Conservation (phyloP, 2,113 vertebrate genomes). For the Mormoops blainvillei region DNA sequence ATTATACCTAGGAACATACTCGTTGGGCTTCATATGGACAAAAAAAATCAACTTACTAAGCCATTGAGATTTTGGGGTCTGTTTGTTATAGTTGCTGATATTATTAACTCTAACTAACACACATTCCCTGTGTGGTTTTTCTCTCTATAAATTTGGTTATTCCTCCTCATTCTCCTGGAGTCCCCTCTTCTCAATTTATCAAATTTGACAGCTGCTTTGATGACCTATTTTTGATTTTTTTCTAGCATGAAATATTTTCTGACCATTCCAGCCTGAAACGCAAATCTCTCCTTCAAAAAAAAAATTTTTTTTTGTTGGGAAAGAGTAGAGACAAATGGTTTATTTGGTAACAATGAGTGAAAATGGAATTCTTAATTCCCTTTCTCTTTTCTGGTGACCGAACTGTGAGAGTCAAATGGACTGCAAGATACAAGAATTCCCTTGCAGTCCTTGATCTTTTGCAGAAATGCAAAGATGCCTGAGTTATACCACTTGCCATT, state of each 20-base stretch:
- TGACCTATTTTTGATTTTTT: not conserved
- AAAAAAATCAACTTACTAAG: not conserved
- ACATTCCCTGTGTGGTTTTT: not conserved
- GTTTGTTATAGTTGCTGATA: not conserved
- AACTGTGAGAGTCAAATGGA: not conserved
- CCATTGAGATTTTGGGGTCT: not conserved
- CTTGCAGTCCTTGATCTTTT: not conserved
- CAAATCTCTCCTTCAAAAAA: not conserved
- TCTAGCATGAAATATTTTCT: slow-evolving; percentile 9
- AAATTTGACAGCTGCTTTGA: slow-evolving; percentile 23
- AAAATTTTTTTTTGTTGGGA: not conserved
- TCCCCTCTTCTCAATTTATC: not conserved
- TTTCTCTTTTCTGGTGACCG: not conserved
- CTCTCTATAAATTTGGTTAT: not conserved
- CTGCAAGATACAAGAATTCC: not conserved
- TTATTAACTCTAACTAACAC: not conserved
- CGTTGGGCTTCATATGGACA: not conserved
- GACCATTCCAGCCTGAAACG: not conserved
- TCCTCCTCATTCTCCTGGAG: not conserved
- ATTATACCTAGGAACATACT: not conserved
- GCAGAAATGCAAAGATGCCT: slow-evolving; percentile 29
- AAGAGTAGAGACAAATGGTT: slow-evolving; percentile 43
- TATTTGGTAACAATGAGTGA: slow-evolving; percentile 64
- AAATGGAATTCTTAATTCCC: slow-evolving; percentile 27
- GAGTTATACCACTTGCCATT: not conserved